Conservation (phyloP, 2,888 invertebrate species). For the Pristionchus arcanus region DNA sequence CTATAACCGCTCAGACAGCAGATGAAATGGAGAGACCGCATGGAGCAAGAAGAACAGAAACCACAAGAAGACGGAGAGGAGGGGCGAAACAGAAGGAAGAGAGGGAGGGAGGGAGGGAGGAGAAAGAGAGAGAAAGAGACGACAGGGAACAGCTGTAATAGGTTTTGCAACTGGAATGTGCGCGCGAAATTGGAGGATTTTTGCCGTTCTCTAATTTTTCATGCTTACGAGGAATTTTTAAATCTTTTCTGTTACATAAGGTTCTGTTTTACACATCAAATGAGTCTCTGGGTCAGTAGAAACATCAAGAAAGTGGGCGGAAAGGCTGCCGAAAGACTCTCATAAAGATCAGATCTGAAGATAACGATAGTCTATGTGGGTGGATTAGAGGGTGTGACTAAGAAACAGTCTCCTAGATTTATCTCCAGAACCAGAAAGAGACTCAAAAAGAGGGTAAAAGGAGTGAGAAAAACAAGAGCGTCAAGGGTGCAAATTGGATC, state of each 20-base stretch:
- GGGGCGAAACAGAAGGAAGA: constrained; percentile 4
- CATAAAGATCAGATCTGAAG: constrained; percentile 3
- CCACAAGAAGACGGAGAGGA: not conserved
- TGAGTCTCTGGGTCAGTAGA: not conserved
- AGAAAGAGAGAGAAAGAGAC: constrained; percentile 9
- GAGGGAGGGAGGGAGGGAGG: not conserved
- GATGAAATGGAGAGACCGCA: not conserved
- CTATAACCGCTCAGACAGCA: not conserved
- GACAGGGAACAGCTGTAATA: constrained; percentile 33
- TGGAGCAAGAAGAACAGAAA: not conserved
- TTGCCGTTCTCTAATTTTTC: not conserved
- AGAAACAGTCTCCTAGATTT: not conserved
- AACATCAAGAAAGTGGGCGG: not conserved
- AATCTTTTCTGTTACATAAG: not conserved
- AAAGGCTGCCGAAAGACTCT: not conserved
- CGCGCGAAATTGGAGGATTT: not conserved
- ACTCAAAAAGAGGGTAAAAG: not conserved
- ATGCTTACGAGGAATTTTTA: too few species aligned
- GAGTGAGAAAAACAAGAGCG: not conserved
- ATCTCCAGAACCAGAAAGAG: not conserved
- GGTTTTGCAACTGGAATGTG: constrained; percentile 11
- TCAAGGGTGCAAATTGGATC: constrained; percentile 41
- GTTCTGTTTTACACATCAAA: not conserved
- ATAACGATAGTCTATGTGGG: not conserved
- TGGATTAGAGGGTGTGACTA: not conserved